Evolutionary conservation across 2,888 invertebrate genomes (phyloP), one percentile per base, ranked within the genome.

Genomic region (Drosophila sordidula): DNA sequence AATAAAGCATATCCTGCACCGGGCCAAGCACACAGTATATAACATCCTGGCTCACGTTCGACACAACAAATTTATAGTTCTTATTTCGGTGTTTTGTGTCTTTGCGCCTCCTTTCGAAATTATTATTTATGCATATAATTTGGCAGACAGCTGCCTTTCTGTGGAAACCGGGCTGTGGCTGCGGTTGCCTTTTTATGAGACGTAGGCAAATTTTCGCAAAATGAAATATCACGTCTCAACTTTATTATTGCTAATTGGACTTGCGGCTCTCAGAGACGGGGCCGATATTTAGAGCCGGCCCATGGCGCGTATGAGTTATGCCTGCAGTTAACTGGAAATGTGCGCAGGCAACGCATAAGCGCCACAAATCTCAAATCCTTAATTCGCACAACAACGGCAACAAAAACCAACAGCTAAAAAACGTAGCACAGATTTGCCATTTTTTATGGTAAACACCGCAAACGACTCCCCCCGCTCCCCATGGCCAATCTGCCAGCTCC

Each of bases 71-170:
- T 75, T 82, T 78, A 83, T 84, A 89, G 80, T 75, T 81, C 65
- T 74, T 63, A 63, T 26, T 41, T 41, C 39, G 16, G 52, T 69
- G 18, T 52, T 68, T 56, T 77, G 50, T 46, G 14, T 59, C 14
- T 42, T 26, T 57, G 29, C 25, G 11, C 26, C 22, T 44, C 55
- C 44, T 52, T 14, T 56, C 72, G 68, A 84, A 83, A 90, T 90
- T 89, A 89, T 89, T 89, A 90, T 89, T 90, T 89, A 89, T 89
- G 90, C 90, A 90, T 81, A 90, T 89, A 90, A 90, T 90, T 89
- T 90, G 80, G 45, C 41, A 57, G 42, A 42, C 90, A 89, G 87
- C 90, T 90, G 89, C 80, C 79, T 67, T 83, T 88, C 89, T 63
- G 64, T 69, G 72, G 89, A 86, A 86, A 76, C 39, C 49, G 51